A percentile compares a stretch with the other conserved stretches of the same genome.
phyloP scores from a whole-genome alignment of 1,140 invertebrate genomes.

The Drepana arcuata region DNA sequence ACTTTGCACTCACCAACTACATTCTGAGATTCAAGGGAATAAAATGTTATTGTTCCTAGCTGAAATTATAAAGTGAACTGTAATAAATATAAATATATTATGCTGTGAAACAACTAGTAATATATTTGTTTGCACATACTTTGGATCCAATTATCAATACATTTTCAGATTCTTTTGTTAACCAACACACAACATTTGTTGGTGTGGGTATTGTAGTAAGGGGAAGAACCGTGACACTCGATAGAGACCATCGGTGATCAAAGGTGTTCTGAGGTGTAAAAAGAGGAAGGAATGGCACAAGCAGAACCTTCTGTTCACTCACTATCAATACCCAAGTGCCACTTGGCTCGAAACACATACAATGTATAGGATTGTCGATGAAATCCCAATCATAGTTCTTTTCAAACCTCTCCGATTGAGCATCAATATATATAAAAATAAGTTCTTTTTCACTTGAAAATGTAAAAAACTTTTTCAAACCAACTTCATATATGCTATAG shows the following conservation, averaged over 20 bases:
- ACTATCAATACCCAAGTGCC: slow-evolving; percentile 60
- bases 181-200: slow-evolving; percentile 56
- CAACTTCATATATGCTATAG: slow-evolving; percentile 60
- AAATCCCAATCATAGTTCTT: slow-evolving; percentile 61
- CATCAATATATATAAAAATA: slow-evolving; percentile 52
- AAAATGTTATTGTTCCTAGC: slow-evolving; percentile 49
- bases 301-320: slow-evolving; percentile 52
- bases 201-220: slow-evolving; percentile 36
- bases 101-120: too few species aligned
- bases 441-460: slow-evolving; percentile 55
- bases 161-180: slow-evolving; percentile 61
- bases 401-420: slow-evolving; percentile 41
- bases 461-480: slow-evolving; percentile 52
- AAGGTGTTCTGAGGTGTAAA: slow-evolving; percentile 54
- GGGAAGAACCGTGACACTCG: slow-evolving; percentile 53
- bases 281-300: slow-evolving; percentile 52
- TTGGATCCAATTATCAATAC: slow-evolving; percentile 56
- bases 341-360: slow-evolving; percentile 63
- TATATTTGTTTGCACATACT: too few species aligned
- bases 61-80: slow-evolving; percentile 23
- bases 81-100: too few species aligned
- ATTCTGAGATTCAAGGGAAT: slow-evolving; percentile 47
- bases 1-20: slow-evolving; percentile 52
- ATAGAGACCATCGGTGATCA: slow-evolving; percentile 58
- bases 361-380: slow-evolving; percentile 54